These are phyloP conservation scores for Camptogramma bilineatum DNA, from an alignment of 2,888 invertebrate genomes.

Conservation along the genomic window DNA sequence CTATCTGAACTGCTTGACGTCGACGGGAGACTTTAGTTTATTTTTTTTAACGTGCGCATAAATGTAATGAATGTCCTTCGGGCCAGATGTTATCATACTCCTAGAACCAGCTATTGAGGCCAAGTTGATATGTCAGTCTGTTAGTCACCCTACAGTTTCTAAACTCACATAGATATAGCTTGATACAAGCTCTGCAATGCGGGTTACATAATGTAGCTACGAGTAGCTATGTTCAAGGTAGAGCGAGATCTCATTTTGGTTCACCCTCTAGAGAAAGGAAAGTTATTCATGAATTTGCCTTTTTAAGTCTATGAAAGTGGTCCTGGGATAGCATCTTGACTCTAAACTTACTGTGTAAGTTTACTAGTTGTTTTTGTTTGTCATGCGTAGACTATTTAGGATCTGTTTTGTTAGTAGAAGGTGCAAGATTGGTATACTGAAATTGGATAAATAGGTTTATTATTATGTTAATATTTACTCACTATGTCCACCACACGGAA, in stretches of 20 bases:
- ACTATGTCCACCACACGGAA: neutral
- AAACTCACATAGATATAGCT: slow-evolving; percentile 29
- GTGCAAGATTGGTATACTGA: neutral
- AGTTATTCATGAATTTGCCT: slow-evolving; percentile 28
- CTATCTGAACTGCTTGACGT: neutral
- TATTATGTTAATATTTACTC: no score
- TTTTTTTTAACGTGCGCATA: slow-evolving; percentile 6
- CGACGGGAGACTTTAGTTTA: slow-evolving; percentile 2
- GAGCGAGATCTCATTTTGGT: slow-evolving; percentile 37
- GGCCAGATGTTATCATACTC: slow-evolving; percentile 27
- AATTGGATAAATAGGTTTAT: neutral
- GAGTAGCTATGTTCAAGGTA: slow-evolving; percentile 34
- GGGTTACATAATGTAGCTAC: slow-evolving; percentile 35
- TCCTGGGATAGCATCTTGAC: slow-evolving; percentile 6
- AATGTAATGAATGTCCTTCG: slow-evolving; percentile 27
- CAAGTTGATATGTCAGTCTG: slow-evolving; percentile 33
- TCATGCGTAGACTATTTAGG: neutral
- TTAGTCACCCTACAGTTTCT: slow-evolving; percentile 34
- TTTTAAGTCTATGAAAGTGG: slow-evolving; percentile 12
- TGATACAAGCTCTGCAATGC: slow-evolving; percentile 35
- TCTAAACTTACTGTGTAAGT: neutral
- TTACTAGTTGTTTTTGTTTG: slow-evolving; percentile 10
- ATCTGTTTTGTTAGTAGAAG: neutral
- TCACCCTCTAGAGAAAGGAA: slow-evolving; percentile 33
- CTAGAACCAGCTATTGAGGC: slow-evolving; percentile 29